A percentile compares a stretch with the other conserved stretches of the same genome.
These are phyloP conservation scores for Idaea dimidiata DNA, from an alignment of 2,888 invertebrate species.

Conservation along the genomic window DNA sequence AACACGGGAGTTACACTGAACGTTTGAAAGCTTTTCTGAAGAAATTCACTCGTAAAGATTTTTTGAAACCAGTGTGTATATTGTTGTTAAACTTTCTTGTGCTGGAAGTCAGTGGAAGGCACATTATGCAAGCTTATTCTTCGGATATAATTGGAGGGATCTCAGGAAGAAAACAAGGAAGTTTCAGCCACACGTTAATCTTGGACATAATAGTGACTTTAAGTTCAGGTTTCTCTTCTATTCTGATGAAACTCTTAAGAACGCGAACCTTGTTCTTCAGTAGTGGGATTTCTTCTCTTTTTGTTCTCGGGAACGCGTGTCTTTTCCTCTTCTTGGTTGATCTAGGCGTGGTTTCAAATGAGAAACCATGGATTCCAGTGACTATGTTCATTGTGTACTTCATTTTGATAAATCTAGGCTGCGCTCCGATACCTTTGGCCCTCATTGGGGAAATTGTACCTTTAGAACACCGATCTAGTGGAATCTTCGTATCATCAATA, in stretches of 20 bases:
- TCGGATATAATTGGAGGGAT: slow-evolving; percentile 38
- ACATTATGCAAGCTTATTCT: slow-evolving; percentile 43
- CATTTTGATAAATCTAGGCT: slow-evolving; percentile 36
- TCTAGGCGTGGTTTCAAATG: slow-evolving; percentile 23
- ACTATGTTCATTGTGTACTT: slow-evolving; percentile 35
- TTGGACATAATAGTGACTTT: slow-evolving; percentile 37
- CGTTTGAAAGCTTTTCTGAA: slow-evolving; percentile 18
- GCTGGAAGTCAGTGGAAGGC: slow-evolving; percentile 39
- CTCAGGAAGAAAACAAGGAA: slow-evolving; percentile 22
- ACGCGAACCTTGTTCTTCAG: slow-evolving; percentile 39
- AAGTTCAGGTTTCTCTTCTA: slow-evolving; percentile 28
- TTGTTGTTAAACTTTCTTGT: slow-evolving; percentile 30
- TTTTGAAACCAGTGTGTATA: slow-evolving; percentile 34
- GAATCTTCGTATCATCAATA: slow-evolving; percentile 31
- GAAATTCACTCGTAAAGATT: slow-evolving; percentile 31
- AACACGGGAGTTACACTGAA: slow-evolving; percentile 1
- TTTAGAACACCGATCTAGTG: slow-evolving; percentile 34
- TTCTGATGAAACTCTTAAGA: slow-evolving; percentile 29
- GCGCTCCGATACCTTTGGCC: slow-evolving; percentile 37
- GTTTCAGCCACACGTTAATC: slow-evolving; percentile 37
- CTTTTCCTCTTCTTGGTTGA: slow-evolving; percentile 26
- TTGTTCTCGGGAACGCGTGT: slow-evolving; percentile 31
- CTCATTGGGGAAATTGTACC: slow-evolving; percentile 43
- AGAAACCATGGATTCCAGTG: slow-evolving; percentile 30
- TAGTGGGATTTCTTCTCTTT: slow-evolving; percentile 33